Conservation (phyloP, 2,888 invertebrate species). For the Phymatocera aterrima region DNA sequence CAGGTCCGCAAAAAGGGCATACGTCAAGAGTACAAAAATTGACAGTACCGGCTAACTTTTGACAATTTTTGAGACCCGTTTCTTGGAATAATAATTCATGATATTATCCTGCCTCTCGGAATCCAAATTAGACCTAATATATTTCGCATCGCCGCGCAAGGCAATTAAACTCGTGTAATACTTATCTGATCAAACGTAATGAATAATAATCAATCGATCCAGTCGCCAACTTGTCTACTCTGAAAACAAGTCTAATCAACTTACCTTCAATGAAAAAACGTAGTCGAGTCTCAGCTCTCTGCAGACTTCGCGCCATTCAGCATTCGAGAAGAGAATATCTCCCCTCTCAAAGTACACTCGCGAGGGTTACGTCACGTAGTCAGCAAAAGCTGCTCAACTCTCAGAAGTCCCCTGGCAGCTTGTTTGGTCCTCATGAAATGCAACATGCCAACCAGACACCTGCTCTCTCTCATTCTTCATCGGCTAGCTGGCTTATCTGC, state of each 20-base stretch:
- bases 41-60: no score
- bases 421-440: background rate
- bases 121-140: no score
- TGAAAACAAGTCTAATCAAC: background rate
- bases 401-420: background rate
- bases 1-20: background rate
- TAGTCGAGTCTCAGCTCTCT: background rate
- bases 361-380: conserved; percentile 24
- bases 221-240: background rate
- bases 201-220: background rate
- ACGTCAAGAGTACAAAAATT: background rate
- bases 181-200: background rate
- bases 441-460: conserved; percentile 32
- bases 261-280: background rate
- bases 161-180: background rate
- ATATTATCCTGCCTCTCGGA: no score
- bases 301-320: background rate
- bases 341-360: background rate
- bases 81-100: no score
- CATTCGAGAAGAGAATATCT: background rate
- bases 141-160: no score
- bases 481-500: background rate
- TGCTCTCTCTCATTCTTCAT: conserved; percentile 8
- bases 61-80: no score
- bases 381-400: conserved; percentile 20